A percentile compares a stretch with the other conserved stretches of the same genome.
These are phyloP conservation scores for Magallana gigas DNA, from an alignment of 1,140 invertebrate species.

Conservation along the genomic window DNA sequence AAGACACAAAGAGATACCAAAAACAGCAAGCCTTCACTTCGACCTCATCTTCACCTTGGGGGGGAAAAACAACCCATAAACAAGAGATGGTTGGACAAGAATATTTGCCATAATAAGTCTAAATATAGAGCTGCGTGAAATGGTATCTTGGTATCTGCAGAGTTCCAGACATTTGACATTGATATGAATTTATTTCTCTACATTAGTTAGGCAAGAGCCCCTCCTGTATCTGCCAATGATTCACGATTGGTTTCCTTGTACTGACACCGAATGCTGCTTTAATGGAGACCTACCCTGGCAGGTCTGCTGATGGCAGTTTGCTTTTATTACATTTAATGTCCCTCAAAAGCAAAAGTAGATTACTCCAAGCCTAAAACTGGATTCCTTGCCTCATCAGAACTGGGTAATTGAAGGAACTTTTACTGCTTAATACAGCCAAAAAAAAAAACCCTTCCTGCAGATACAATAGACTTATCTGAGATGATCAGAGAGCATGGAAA, in stretches of 20 bases:
- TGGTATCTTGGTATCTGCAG: too few species aligned
- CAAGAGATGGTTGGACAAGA: too few species aligned
- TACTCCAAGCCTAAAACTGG: background rate
- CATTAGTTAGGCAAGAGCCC: background rate
- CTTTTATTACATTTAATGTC: conserved; percentile 20
- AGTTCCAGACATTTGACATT: too few species aligned
- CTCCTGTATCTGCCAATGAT: background rate
- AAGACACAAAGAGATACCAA: too few species aligned
- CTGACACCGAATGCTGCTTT: background rate
- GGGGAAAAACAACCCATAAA: too few species aligned
- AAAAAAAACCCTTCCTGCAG: background rate
- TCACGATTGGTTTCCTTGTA: background rate
- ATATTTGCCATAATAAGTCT: too few species aligned
- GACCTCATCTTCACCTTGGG: too few species aligned
- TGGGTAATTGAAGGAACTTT: background rate
- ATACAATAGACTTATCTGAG: conserved; percentile 14
- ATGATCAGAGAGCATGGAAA: background rate
- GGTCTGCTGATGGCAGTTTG: background rate
- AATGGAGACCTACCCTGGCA: conserved; percentile 13
- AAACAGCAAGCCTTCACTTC: too few species aligned
- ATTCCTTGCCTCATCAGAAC: background rate
- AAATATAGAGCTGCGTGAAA: too few species aligned
- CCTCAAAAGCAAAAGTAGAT: conserved; percentile 13
- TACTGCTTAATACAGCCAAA: background rate
- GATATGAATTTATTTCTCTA: background rate